Conservation (phyloP, 2,113 vertebrate species). For the Patagioenas fasciata region DNA sequence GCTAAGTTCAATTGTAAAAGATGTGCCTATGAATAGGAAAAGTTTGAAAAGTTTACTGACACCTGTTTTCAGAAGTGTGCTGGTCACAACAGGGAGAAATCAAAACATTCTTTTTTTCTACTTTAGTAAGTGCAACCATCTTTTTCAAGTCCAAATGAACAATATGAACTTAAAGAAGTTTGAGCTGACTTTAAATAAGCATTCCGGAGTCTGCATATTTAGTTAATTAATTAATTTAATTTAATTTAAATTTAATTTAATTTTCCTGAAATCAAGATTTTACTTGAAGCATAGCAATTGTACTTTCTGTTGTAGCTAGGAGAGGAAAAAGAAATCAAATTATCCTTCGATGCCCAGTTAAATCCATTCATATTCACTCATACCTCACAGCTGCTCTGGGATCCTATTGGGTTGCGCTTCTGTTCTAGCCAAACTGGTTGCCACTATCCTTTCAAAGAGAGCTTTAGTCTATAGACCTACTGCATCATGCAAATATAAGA, state of each 20-base stretch:
- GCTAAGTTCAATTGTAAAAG: not conserved
- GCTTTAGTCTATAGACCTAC: not conserved
- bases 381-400: not conserved
- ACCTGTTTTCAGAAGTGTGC: not conserved
- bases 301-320: not conserved
- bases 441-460: not conserved
- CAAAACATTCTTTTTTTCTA: not conserved
- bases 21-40: not conserved
- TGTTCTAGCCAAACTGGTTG: not conserved
- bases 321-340: not conserved
- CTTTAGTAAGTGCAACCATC: not conserved
- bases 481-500: not conserved
- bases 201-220: not conserved
- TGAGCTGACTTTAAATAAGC: not conserved
- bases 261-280: not conserved
- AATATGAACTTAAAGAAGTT: not conserved
- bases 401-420: not conserved
- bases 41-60: not conserved
- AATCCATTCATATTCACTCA: not conserved
- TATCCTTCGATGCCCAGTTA: not conserved
- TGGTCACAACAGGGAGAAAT: not conserved
- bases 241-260: no score
- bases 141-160: not conserved
- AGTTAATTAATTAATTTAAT: no score
- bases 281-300: not conserved